Conservation (phyloP, 2,888 invertebrate genomes). For the Drosophila nigricruria region DNA sequence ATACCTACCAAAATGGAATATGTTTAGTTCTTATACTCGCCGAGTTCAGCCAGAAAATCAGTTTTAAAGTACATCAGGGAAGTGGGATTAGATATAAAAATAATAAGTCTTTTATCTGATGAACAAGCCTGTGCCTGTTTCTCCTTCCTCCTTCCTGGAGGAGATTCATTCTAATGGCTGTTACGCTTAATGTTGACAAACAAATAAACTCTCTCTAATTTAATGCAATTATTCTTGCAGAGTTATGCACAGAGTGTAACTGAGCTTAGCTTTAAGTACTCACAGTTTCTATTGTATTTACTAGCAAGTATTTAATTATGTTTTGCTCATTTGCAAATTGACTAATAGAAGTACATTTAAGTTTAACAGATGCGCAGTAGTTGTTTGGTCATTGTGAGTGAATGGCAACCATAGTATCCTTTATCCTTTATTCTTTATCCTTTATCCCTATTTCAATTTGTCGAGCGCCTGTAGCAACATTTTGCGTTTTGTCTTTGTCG, state of each 20-base stretch:
- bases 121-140: no score
- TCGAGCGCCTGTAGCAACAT: not conserved
- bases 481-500: constrained; percentile 20
- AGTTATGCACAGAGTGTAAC: not conserved
- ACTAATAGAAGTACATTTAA: constrained; percentile 24
- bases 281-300: not conserved
- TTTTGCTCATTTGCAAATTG: not conserved
- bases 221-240: not conserved
- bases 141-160: no score
- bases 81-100: no score
- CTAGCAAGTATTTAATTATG: not conserved
- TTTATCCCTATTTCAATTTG: constrained; percentile 9
- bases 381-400: not conserved
- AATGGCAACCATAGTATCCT: not conserved
- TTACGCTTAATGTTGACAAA: not conserved
- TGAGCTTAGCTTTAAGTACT: not conserved
- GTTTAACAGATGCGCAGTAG: not conserved
- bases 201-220: not conserved
- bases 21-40: not conserved
- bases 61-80: not conserved
- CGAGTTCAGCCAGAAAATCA: not conserved
- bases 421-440: not conserved
- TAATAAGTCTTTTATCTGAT: no score
- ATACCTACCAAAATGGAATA: no score
- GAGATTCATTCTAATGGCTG: not conserved